Evolutionary conservation across 2,888 invertebrate species (phyloP), one percentile per base, ranked within the genome.

Genomic region (Andrena minutula): DNA sequence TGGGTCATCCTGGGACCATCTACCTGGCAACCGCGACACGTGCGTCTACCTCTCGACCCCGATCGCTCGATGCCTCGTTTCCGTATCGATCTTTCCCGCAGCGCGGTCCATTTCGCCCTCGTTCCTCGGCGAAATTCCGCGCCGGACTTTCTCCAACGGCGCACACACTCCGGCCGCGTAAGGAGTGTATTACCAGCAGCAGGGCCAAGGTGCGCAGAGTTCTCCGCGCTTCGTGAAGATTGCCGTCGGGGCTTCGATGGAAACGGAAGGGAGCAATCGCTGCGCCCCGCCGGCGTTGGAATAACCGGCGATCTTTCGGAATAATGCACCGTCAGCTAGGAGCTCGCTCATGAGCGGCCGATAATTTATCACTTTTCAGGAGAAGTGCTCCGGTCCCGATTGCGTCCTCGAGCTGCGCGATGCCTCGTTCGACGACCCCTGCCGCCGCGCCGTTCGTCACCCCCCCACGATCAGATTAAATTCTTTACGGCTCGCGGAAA

Each of bases 381-480:
- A 23, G 30, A 47, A 26, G 12, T 35, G 26, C 56, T 63, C 30
- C 10, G 32, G 8, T 58, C 63, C 16, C 23, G 6, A 12, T 5
- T 20, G 12, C 10, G 30, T 60, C 32, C 26, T n/a, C 8, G 2
- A 53, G 20, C 23, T 8, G 10, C 35, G 23, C 26, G 35, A 32
- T 6, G 47, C 26, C 41, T 12, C 51, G 79, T 47, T 41, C 75
- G 75, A 66, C 80, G 69, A 74, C 65, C 74, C 65, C 51, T 53
- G 69, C 41, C 73, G 64, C 28, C 79, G 61, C 66, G 75, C 69
- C 26, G 35, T 35, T 35, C 35, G 51, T 58, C 71, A n/a, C 26
- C 71, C 61, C 79, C 58, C 71, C 1, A 4, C 81, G 81, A 82
- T 82, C 82, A 64, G 82, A 82, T 82, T 66, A 81, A 82, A 82